Evolutionary conservation across 2,888 invertebrate species (phyloP), one percentile per base, ranked within the genome.

Genomic region (Drosophila paramelanica): DNA sequence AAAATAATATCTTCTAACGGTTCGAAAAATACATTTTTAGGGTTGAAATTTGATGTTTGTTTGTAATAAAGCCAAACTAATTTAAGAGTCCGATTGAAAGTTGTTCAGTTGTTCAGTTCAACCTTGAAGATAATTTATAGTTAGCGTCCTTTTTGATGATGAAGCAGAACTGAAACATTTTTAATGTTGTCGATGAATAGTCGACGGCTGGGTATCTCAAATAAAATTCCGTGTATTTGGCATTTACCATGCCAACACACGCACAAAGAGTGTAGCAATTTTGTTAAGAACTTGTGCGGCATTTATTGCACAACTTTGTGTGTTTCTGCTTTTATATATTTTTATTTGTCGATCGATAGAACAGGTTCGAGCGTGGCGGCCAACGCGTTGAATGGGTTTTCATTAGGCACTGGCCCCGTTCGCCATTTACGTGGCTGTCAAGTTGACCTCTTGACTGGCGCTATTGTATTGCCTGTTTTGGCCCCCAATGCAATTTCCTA

Each of bases 401-500:
- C 64, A 70, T 56, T 71, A 57, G 58, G 43, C 49, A 43, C 8
- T 25, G 47, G 14, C 31, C 17, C 4, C 2, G 36, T 4, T 13
- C 36, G 67, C 41, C 46, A 51, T 5, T 58, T 51, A 51, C 46
- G 23, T n/a, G n/a, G 14, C 60, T 47, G 50, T 64, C 62, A 38
- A 43, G 62, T 45, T 67, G 78, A 67, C 58, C 88, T 65, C 66
- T 58, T 50, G 55, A 27, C 57, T 46, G 45, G 11, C 27, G 65
- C 31, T 17, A 17, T 38, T 33, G 31, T 50, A 42, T 43, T n/a
- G 46, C 23, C 27, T 2, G 17, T 50, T 13, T 23, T 14, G 23
- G 8, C 6, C 36, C 60, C 25, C 51, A 50, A 38, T 58, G 79
- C 82, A 81, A 81, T 81, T 77, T 80, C 67, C 88, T 83, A 81